Evolutionary conservation across 2,113 vertebrate species (phyloP).

Genomic region (Sialia sialis): DNA sequence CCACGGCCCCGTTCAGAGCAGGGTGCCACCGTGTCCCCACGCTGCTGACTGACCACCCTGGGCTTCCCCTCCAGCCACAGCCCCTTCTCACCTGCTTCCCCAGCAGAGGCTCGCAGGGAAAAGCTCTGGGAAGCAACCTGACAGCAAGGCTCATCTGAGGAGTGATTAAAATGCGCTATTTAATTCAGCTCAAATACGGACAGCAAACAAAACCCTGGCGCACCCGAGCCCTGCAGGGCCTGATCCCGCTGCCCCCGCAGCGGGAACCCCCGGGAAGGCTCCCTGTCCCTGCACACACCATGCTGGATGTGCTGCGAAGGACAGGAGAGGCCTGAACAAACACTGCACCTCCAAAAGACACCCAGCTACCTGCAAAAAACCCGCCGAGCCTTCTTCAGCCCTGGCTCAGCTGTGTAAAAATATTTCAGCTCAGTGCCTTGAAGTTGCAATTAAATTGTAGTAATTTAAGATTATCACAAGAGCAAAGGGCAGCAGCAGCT

Average conservation of each 20-base stretch:
- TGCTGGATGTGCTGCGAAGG: neutral
- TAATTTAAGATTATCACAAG: constrained; percentile 82
- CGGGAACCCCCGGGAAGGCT: neutral
- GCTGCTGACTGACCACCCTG: neutral
- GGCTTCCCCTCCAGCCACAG: neutral
- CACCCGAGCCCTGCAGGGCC: neutral
- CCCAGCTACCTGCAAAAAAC: constrained; percentile 43
- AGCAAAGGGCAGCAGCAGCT: constrained; percentile 79
- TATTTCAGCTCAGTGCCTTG: constrained; percentile 62
- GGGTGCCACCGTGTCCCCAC: fast-evolving
- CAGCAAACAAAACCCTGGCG: neutral
- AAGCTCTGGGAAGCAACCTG: neutral
- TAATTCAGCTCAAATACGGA: neutral
- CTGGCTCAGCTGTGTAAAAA: constrained; percentile 32
- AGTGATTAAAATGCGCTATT: neutral
- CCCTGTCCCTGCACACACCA: neutral
- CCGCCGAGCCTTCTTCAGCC: neutral
- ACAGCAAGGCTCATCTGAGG: neutral
- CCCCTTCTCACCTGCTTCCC: neutral
- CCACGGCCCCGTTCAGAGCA: fast-evolving
- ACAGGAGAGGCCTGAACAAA: neutral
- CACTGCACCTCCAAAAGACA: fast-evolving
- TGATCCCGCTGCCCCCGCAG: neutral
- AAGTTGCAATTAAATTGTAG: constrained; percentile 79
- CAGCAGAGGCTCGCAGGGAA: neutral